Conservation (phyloP, 2,797 vertebrate genomes). For the Pristis pectinata region DNA sequence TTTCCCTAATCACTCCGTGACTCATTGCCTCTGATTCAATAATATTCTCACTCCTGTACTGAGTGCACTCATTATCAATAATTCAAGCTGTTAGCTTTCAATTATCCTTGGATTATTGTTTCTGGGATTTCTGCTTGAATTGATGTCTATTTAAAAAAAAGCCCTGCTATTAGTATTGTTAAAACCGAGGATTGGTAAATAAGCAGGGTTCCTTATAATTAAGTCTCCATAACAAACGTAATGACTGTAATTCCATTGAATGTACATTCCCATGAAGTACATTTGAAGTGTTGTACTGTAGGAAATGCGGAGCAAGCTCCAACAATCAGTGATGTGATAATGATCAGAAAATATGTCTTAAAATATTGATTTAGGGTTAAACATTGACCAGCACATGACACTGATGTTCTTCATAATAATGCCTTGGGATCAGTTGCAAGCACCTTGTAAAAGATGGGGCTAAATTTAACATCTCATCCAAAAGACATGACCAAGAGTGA, state of each 20-base stretch:
- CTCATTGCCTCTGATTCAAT: slow-evolving; percentile 2
- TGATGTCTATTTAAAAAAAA: not conserved
- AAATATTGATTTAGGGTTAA: too few relatives aligned
- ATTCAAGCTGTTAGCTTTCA: not conserved
- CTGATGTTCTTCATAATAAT: too few relatives aligned
- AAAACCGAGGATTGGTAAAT: not conserved
- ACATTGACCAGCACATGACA: too few relatives aligned
- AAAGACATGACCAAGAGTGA: too few relatives aligned
- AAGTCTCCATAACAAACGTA: not conserved
- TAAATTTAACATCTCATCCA: too few relatives aligned
- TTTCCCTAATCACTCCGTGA: not conserved
- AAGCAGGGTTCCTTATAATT: not conserved
- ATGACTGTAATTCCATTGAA: not conserved
- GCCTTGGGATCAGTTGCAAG: too few relatives aligned
- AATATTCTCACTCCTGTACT: not conserved
- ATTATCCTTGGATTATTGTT: not conserved
- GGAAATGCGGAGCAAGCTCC: too few relatives aligned
- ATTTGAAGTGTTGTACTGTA: too few relatives aligned
- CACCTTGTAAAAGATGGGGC: too few relatives aligned
- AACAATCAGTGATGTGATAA: too few relatives aligned
- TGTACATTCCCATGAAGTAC: not conserved
- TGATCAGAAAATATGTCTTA: too few relatives aligned
- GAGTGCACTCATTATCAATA: not conserved
- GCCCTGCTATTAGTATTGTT: not conserved
- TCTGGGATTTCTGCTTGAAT: not conserved